Conservation (phyloP, 1,140 invertebrate genomes). For the Drosophila saltans region DNA sequence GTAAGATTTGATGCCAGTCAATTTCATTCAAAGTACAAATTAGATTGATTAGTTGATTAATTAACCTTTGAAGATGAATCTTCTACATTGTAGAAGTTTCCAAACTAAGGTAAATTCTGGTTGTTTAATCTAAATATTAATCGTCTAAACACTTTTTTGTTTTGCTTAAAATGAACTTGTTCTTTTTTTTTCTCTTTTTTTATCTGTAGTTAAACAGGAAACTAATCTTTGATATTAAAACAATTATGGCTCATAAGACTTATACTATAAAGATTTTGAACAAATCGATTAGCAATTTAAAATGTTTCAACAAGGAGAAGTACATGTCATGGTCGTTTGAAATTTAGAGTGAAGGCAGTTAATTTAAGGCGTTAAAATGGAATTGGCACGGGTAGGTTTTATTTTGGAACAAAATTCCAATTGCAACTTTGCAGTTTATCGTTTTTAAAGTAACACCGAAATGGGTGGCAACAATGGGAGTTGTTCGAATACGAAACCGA, state of each 20-base stretch:
- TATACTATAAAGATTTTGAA: background rate
- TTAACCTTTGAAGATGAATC: too few relatives aligned
- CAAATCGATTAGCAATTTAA: background rate
- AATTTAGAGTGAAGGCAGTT: background rate
- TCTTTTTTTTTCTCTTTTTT: too few relatives aligned
- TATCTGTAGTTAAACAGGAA: too few relatives aligned
- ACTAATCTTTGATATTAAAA: too few relatives aligned
- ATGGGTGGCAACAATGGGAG: constrained; percentile 5
- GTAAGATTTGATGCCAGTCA: too few relatives aligned
- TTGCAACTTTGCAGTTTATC: background rate
- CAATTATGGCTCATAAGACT: background rate
- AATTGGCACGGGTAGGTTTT: background rate
- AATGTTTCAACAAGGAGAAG: background rate
- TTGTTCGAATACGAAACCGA: background rate
- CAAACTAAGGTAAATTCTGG: too few relatives aligned
- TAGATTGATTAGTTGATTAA: background rate
- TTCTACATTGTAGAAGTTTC: too few relatives aligned
- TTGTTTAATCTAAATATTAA: too few relatives aligned
- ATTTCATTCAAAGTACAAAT: background rate
- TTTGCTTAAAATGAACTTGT: too few relatives aligned
- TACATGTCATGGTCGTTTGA: constrained; percentile 4
- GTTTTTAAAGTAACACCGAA: background rate
- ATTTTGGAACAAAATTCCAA: background rate
- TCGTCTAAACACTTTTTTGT: too few relatives aligned
- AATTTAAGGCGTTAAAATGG: background rate